Conservation (phyloP, 2,797 vertebrate genomes). For the Glossophaga mutica region DNA sequence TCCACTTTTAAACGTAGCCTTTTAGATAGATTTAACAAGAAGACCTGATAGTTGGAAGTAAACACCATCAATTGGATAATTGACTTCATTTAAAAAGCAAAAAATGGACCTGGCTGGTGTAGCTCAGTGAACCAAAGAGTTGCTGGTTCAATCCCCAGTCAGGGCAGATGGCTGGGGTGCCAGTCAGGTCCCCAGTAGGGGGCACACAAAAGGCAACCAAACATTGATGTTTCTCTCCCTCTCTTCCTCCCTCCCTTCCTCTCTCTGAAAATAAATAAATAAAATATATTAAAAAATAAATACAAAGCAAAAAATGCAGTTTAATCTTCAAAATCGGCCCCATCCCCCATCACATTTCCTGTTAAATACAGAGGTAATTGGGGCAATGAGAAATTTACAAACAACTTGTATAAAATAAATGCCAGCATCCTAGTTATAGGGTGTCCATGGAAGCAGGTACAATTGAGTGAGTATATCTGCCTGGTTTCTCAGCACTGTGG, state of each 20-base stretch:
- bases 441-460: neutral
- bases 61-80: neutral
- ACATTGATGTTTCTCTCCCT: too few relatives aligned
- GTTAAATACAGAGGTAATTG: neutral
- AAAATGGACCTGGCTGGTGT: neutral
- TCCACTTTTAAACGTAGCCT: neutral
- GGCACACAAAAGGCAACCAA: too few relatives aligned
- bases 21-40: neutral
- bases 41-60: neutral
- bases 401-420: neutral
- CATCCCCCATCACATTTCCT: neutral
- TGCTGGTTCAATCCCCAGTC: too few relatives aligned
- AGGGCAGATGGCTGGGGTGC: too few relatives aligned
- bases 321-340: neutral
- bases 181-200: too few relatives aligned
- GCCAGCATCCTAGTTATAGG: neutral
- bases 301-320: neutral
- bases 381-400: neutral
- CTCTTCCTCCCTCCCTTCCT: too few relatives aligned
- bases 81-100: neutral
- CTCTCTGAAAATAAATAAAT: too few relatives aligned
- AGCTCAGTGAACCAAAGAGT: too few relatives aligned
- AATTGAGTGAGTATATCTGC: rapidly evolving
- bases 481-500: neutral
- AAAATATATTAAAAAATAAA: too few relatives aligned